Evolutionary conservation across 1,140 invertebrate genomes (phyloP).

Genomic region (Thaumetopoea pityocampa): DNA sequence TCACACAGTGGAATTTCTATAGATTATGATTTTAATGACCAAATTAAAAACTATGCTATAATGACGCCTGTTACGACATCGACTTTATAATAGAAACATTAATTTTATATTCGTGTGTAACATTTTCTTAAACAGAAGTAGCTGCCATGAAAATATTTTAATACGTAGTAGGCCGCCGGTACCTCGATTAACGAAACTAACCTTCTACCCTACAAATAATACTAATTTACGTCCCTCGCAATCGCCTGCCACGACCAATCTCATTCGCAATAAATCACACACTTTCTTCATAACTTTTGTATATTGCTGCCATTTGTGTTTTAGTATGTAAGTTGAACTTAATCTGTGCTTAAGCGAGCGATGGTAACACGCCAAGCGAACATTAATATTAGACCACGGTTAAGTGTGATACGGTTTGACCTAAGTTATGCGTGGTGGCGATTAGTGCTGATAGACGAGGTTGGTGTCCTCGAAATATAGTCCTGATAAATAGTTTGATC

Average conservation of each 20-base stretch:
- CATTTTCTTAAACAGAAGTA: no score
- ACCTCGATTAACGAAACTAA: constrained; percentile 19
- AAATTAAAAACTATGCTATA: no score
- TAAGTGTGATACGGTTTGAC: constrained; percentile 30
- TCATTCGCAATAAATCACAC: constrained; percentile 17
- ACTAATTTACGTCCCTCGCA: constrained; percentile 2
- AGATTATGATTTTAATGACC: no score
- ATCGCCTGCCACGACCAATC: constrained; percentile 9
- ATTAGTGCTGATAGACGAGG: background rate
- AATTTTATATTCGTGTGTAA: no score
- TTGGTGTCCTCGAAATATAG: background rate
- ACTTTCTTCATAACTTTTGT: constrained; percentile 21
- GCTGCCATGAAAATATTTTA: background rate
- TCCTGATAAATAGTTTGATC: no score
- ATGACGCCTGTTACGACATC: no score
- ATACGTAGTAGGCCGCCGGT: background rate
- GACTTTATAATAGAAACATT: no score
- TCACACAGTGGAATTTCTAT: no score
- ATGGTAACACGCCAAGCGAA: constrained; percentile 50
- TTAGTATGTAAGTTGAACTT: constrained; percentile 48
- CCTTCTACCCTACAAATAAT: constrained; percentile 7
- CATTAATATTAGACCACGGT: constrained; percentile 64
- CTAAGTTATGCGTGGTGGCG: constrained; percentile 24
- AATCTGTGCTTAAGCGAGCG: constrained; percentile 49
- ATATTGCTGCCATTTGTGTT: constrained; percentile 26